Evolutionary conservation across 1,140 invertebrate genomes (phyloP), one percentile per base, ranked within the genome.

Genomic region (Anoplophora glabripennis): DNA sequence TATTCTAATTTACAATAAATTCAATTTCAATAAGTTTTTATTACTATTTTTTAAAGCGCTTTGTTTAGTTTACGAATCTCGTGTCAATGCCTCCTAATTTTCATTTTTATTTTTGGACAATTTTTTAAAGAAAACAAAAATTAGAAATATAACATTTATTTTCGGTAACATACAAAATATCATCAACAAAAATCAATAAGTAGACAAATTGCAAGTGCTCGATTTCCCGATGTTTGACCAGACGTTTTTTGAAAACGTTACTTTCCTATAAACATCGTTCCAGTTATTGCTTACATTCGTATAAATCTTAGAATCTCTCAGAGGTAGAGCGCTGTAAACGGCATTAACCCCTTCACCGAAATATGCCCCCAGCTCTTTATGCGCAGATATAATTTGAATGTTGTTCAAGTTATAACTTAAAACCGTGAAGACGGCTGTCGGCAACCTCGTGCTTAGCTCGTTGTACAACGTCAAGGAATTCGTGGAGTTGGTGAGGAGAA

Each of bases 181-280:
- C n/a, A n/a, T n/a, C 21, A 28, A 28, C 21, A 28, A 28, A 28
- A 18, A 18, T 47, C 45, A 47, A 33, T 47, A 47, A 8, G 8
- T 33, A 7, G 9, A 53, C 12, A 60, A 53, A 47, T 53, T 60
- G 40, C 48, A 64, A 5, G 36, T 49, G 44, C 52, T 56, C 0
- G 68, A 68, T 54, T 60, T 44, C 34, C 66, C 66, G 40, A 58
- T 51, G 59, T 54, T 63, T n/a, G 35, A 51, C 66, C 64, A 70
- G 11, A 70, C 48, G 44, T 66, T 68, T 52, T 70, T 70, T 28
- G 52, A 8, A 33, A 49, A 11, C 8, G 46, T 64, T 10, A 64
- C 59, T 35, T 53, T 53, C 7, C 46, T 45, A 17, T 51, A 45
- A 48, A 53, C 49, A 11, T 58, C 40, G 11, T 38, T 33, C 42